A percentile compares a stretch with the other conserved stretches of the same genome.
These are phyloP conservation scores for Drosophila mayri DNA, from an alignment of 1,140 invertebrate species.

Conservation along the genomic window DNA sequence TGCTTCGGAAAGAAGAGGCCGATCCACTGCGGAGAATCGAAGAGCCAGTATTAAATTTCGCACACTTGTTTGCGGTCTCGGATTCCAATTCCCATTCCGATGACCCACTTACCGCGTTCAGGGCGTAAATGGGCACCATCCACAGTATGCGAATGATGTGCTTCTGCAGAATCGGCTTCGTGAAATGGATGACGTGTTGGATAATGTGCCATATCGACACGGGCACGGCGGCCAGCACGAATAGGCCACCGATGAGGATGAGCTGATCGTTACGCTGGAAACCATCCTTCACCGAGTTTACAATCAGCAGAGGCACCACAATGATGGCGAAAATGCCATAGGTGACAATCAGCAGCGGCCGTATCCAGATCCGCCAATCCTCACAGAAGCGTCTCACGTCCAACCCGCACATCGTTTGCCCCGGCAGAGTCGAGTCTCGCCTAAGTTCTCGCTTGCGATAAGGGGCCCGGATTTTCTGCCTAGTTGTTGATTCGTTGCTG, in stretches of 20 bases:
- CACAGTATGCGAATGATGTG: constrained; percentile 98
- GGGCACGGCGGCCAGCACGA: constrained; percentile 95
- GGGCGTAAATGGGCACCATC: constrained; percentile 99
- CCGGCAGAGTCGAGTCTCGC: background rate
- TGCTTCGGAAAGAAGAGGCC: constrained; percentile 92
- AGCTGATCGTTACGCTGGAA: constrained; percentile 91
- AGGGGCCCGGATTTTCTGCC: constrained; percentile 8
- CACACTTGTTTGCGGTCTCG: constrained; percentile 15
- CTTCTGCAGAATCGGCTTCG: constrained; percentile 96
- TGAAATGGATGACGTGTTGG: constrained; percentile 97
- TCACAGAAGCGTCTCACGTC: constrained; percentile 86
- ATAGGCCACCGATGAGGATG: constrained; percentile 94
- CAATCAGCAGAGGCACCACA: constrained; percentile 92
- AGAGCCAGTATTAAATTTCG: constrained; percentile 48
- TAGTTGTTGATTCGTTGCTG: constrained; percentile 53
- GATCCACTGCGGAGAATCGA: constrained; percentile 89
- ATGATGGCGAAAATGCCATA: constrained; percentile 93
- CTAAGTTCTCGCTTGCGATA: constrained; percentile 11
- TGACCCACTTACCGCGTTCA: constrained; percentile 93
- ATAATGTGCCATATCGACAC: constrained; percentile 97
- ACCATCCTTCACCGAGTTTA: constrained; percentile 90
- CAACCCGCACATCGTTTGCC: constrained; percentile 62
- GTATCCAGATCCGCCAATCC: constrained; percentile 95
- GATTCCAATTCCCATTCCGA: constrained; percentile 17
- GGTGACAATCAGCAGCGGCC: constrained; percentile 91